Base-by-base conservation (phyloP, 2,113 vertebrate species). In the Heterochromis multidens region DNA sequence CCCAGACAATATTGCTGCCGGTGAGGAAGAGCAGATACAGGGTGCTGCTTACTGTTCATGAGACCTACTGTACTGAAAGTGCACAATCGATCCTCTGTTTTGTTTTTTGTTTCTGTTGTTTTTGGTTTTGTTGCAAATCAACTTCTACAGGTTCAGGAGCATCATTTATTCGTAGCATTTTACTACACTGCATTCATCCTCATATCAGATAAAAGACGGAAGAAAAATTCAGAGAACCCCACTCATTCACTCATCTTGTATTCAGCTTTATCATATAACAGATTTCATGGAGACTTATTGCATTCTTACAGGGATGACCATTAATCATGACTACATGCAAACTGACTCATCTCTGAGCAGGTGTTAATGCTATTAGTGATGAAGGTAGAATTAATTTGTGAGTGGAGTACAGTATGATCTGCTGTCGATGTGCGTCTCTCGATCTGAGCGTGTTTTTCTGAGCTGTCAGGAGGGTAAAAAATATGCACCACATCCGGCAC, bases 11-110 rank as follows among this genome's bases (percentile, higher is more conserved):
- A 70, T 77, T 23, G 58, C 85, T 27, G 61, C 67, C 84, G 62
- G 43, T 62, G 79, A 91, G 89, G 29, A 49, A 85, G 63, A 90
- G 62, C 82, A 92, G 86, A 87, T 54, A 52, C 80, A 79, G 13
- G 74, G 74, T 72, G 74, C 59, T 80, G 43, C 35, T 57, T 65
- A 61, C 77, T 70, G 46, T 65, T 58, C 23, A 37, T 37, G 29
- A 82, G 57, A 54, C 43, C 49, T 72, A 76, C 40, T 81, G 17
- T 60, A 65, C 16, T 65, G 52, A 77, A 82, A 35, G 43, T 43
- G 56, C 23, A 56, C 54, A 23, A 16, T 60, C 31, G 40, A 3
- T 29, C 59, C 43, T 29, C 17, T 31, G 4, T 56, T 79, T 63
- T 70, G 7, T 46, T 19, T 49, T 49, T 70, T 29, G 46, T 43